These are phyloP conservation scores for Belgica antarctica DNA, from an alignment of 2,888 invertebrate genomes.

Conservation along the genomic window DNA sequence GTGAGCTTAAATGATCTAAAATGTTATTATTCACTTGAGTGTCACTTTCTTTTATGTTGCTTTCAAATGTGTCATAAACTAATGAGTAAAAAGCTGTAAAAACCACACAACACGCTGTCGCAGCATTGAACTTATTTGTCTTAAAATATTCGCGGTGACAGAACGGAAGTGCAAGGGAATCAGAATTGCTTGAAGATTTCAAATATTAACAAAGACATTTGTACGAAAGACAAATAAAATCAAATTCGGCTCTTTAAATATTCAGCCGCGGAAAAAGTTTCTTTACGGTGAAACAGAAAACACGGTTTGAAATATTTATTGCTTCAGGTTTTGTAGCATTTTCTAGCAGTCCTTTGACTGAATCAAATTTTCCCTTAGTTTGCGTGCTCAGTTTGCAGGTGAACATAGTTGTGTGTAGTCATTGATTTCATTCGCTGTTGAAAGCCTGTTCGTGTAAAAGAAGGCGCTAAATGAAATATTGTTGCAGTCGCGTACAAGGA, in stretches of 20 bases:
- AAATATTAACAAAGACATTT: background rate
- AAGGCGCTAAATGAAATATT: too few species aligned
- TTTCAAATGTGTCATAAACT: too few species aligned
- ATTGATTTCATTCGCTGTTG: background rate
- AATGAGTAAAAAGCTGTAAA: too few species aligned
- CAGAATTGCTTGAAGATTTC: background rate
- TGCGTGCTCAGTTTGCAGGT: conserved; percentile 23
- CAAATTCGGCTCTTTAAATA: background rate
- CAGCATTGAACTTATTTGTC: conserved; percentile 22
- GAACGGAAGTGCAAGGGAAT: conserved; percentile 12
- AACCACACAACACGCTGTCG: background rate
- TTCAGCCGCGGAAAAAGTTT: background rate
- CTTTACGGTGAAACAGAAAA: background rate
- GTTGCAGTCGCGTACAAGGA: background rate
- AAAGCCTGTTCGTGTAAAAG: background rate
- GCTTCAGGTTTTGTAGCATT: conserved; percentile 11
- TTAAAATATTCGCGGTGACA: background rate
- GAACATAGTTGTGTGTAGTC: conserved; percentile 1
- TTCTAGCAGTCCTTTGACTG: conserved; percentile 7
- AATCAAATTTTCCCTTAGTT: background rate
- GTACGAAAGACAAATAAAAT: background rate
- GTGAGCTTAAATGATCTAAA: too few species aligned
- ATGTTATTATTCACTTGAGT: too few species aligned
- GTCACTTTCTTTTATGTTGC: too few species aligned
- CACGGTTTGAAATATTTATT: conserved; percentile 5